A percentile compares a stretch with the other conserved stretches of the same genome.
phyloP scores from a whole-genome alignment of 2,113 vertebrate genomes.

The Tonatia bakeri region DNA sequence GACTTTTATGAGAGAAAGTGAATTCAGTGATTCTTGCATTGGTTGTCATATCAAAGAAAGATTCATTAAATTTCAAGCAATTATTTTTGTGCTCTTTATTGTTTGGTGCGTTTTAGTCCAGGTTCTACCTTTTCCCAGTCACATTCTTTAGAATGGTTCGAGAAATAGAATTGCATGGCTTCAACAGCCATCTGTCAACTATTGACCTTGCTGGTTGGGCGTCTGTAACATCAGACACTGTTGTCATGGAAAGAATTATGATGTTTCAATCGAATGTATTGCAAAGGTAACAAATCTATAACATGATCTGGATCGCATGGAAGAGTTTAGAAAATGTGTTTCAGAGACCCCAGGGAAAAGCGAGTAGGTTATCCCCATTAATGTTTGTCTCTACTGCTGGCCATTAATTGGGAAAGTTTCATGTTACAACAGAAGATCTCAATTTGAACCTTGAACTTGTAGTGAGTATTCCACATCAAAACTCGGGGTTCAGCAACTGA shows the following conservation, averaged over 20 bases:
- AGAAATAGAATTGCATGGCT: constrained; percentile 72
- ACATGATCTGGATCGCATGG: constrained; percentile 70
- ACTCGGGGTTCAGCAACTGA: not conserved
- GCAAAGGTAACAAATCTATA: constrained; percentile 79
- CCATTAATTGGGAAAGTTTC: not conserved
- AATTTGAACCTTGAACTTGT: not conserved
- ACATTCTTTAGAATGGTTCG: constrained; percentile 77
- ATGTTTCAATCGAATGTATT: constrained; percentile 77
- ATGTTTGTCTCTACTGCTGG: not conserved
- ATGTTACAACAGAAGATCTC: not conserved
- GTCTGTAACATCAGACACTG: constrained; percentile 77
- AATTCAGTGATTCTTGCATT: constrained; percentile 78
- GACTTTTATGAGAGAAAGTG: constrained; percentile 69
- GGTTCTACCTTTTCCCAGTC: constrained; percentile 72
- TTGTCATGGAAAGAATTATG: constrained; percentile 81
- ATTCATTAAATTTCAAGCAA: constrained; percentile 79
- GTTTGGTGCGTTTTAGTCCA: constrained; percentile 71
- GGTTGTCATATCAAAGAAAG: constrained; percentile 77
- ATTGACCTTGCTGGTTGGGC: constrained; percentile 78
- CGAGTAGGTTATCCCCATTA: not conserved
- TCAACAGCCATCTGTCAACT: constrained; percentile 79
- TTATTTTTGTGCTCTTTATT: constrained; percentile 80
- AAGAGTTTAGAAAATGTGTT: constrained; percentile 70
- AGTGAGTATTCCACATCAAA: not conserved
- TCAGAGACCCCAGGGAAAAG: constrained; percentile 52